Percentiles rank a stretch among this genome's conserved stretches.
phyloP scores from a whole-genome alignment of 2,888 invertebrate genomes.

The Thalpophila matura region DNA sequence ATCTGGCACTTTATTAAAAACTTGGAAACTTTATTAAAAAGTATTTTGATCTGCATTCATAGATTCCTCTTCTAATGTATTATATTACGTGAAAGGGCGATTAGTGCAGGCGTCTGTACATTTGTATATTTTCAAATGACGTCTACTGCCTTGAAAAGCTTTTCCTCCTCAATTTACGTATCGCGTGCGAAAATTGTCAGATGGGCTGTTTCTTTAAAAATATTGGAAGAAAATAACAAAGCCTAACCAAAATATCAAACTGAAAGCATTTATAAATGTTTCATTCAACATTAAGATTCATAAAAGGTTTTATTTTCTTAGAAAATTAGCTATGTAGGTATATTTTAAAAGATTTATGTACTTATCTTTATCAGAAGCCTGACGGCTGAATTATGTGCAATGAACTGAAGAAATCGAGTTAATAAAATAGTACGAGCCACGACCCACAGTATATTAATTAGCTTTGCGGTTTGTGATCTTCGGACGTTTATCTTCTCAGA shows the following conservation, averaged over 20 bases:
- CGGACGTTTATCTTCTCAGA: no score
- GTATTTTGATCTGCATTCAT: not conserved
- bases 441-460: no score
- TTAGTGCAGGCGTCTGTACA: conserved; percentile 11
- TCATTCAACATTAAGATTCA: not conserved
- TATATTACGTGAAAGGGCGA: conserved; percentile 2
- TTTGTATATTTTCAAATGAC: conserved; percentile 18
- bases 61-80: not conserved
- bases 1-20: not conserved
- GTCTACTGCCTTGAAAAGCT: conserved; percentile 8
- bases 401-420: not conserved
- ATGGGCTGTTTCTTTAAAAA: conserved; percentile 26
- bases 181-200: conserved; percentile 47
- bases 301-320: not conserved
- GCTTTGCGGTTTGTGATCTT: no score
- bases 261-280: conserved; percentile 9
- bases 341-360: not conserved
- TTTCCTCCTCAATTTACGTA: not conserved
- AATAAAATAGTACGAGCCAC: not conserved
- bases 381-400: not conserved
- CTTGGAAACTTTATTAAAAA: not conserved
- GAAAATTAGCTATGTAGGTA: not conserved
- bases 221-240: conserved; percentile 22
- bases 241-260: conserved; percentile 9
- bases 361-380: not conserved